These are phyloP conservation scores for Syngnathus rostellatus DNA, from an alignment of 2,797 vertebrate genomes.

Conservation along the genomic window DNA sequence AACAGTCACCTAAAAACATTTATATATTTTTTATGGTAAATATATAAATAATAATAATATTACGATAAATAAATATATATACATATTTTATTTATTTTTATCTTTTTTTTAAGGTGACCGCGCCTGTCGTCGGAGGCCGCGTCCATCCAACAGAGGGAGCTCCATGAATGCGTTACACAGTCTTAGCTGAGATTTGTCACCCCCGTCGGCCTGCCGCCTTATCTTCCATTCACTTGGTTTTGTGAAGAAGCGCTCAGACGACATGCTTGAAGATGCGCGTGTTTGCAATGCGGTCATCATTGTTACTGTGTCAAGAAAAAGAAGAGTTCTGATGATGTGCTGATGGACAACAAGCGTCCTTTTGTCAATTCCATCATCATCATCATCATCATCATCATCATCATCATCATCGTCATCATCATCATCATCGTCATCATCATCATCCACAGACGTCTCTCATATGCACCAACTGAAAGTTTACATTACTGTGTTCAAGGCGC, in stretches of 20 bases:
- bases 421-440: background rate
- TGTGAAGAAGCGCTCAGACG: constrained; percentile 52
- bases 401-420: constrained; percentile 10
- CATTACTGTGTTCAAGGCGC: background rate
- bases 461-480: background rate
- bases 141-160: constrained; percentile 62
- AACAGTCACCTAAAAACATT: too few species aligned
- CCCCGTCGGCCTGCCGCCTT: constrained; percentile 8
- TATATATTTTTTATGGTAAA: too few species aligned
- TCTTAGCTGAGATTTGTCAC: constrained; percentile 17
- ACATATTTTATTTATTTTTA: too few species aligned
- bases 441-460: constrained; percentile 39
- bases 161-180: constrained; percentile 48
- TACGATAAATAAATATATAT: too few species aligned
- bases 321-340: constrained; percentile 54
- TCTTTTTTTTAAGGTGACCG: background rate
- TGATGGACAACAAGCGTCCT: constrained; percentile 74
- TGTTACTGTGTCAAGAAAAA: constrained; percentile 50
- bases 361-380: constrained; percentile 41
- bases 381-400: constrained; percentile 13
- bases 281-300: constrained; percentile 69
- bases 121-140: background rate
- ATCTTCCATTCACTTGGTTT: constrained; percentile 44
- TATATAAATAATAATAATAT: too few species aligned
- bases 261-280: constrained; percentile 51